These are phyloP conservation scores for Pteronura brasiliensis DNA, from an alignment of 2,113 vertebrate genomes.

Conservation along the genomic window DNA sequence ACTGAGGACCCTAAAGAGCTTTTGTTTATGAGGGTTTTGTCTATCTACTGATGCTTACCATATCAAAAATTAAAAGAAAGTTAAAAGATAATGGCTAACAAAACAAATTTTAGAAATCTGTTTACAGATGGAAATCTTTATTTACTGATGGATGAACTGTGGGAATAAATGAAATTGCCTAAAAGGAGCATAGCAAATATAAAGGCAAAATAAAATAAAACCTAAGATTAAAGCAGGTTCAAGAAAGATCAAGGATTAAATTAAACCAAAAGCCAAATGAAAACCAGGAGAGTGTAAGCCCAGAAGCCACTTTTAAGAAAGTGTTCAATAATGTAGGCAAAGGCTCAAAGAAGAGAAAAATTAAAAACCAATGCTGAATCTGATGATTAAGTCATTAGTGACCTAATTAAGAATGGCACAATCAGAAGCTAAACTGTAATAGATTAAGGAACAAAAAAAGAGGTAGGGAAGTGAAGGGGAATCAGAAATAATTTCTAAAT, in stretches of 20 bases:
- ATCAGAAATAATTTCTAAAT: not conserved
- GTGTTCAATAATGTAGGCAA: not conserved
- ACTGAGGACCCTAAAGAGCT: not conserved
- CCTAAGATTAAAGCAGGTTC: not conserved
- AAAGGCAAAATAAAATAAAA: not conserved
- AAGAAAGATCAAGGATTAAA: not conserved
- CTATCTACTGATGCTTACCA: not conserved
- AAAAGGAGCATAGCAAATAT: not conserved
- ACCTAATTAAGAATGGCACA: not conserved
- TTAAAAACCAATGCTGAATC: not conserved
- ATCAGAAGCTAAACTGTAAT: not conserved
- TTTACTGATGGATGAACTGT: not conserved
- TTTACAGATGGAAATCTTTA: not conserved
- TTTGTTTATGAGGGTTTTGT: not conserved
- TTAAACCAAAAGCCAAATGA: not conserved
- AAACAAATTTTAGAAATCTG: not conserved
- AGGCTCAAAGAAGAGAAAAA: not conserved
- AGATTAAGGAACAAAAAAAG: not conserved
- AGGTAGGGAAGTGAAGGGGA: not conserved
- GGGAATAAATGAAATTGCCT: not conserved
- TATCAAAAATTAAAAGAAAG: not conserved
- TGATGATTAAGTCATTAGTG: not conserved
- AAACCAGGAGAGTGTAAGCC: not conserved
- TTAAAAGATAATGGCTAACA: not conserved
- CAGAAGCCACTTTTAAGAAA: not conserved